Base-by-base conservation (phyloP, 2,113 vertebrate genomes). In the Engystomops pustulosus region DNA sequence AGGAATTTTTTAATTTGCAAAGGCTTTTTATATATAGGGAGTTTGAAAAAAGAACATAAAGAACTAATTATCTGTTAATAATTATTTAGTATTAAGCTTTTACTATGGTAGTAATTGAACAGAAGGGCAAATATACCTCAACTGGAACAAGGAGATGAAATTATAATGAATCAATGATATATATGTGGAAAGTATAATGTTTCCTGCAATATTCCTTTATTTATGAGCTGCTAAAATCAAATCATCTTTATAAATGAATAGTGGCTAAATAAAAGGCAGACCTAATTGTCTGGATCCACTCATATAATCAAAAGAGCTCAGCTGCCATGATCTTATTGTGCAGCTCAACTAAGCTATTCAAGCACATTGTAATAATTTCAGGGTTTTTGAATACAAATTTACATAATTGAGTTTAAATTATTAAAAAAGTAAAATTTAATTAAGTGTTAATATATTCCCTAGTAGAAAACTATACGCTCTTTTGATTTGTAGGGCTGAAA, bases 371-470 rank as follows among this genome's bases (percentile, higher is more conserved):
- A 38, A 60, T 74, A 53, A 74, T 82, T 82, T 72, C 36, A 58
- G 68, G n/a, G 5, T 72, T 81, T 53, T 18, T 9, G 60, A n/a
- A 81, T 71, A 72, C n/a, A 81, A 18, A 81, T 82, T 82, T 72
- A 32, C 69, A 82, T 72, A 82, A 72, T 41, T 72, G 23, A 74
- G 36, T 72, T 82, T 60, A 82, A 82, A 30, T 72, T 2, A 71
- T 72, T 60, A 72, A 72, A 71, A 78, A 72, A 45, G 34, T 32
- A 58, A 32, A 82, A 72, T 72, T 25, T 74, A 45, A 82, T 82
- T 72, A 82, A 72, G 34, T 30, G 38, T 60, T 60, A 82, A 82
- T 82, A 72, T 82, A 53, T 55, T 14, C 34, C 2, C 51, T 60
- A 36, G 69, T 72, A 72, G 32, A 71, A 20, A 17, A 68, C 38